Conservation (phyloP, 1,140 invertebrate genomes). For the Calycopis cecrops region DNA sequence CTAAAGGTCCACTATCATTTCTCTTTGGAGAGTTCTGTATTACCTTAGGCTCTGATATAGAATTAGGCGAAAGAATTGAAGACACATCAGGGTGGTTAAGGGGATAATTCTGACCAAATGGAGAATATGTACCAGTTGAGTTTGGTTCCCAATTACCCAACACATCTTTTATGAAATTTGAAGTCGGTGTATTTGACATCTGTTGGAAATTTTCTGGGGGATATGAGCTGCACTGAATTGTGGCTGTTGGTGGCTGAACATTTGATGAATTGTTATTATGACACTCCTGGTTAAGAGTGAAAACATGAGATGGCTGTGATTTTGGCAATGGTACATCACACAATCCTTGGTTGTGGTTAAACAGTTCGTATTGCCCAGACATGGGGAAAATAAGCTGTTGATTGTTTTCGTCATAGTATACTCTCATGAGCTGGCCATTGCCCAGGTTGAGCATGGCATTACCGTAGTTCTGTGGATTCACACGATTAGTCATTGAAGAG, state of each 20-base stretch:
- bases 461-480: conserved; percentile 54
- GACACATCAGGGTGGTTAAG: conserved; percentile 61
- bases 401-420: conserved; percentile 66
- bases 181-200: conserved; percentile 38
- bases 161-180: conserved; percentile 81
- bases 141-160: conserved; percentile 89
- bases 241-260: conserved; percentile 36
- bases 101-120: conserved; percentile 79
- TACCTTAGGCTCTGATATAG: conserved; percentile 40
- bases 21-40: conserved; percentile 47
- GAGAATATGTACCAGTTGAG: conserved; percentile 86
- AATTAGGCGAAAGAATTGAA: conserved; percentile 39
- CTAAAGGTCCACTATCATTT: conserved; percentile 53
- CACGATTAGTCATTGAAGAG: conserved; percentile 39
- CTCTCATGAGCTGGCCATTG: conserved; percentile 62
- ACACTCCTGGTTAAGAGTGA: conserved; percentile 54
- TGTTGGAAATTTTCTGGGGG: conserved; percentile 43
- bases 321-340: conserved; percentile 45
- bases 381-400: conserved; percentile 64
- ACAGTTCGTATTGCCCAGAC: conserved; percentile 65
- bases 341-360: conserved; percentile 53
- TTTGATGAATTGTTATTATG: conserved; percentile 44
- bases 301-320: conserved; percentile 41
- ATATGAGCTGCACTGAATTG: conserved; percentile 35
- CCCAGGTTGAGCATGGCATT: conserved; percentile 63